Evolutionary conservation across 2,797 vertebrate species (phyloP), one percentile per base, ranked within the genome.

Genomic region (Scomberomorus guttatus): DNA sequence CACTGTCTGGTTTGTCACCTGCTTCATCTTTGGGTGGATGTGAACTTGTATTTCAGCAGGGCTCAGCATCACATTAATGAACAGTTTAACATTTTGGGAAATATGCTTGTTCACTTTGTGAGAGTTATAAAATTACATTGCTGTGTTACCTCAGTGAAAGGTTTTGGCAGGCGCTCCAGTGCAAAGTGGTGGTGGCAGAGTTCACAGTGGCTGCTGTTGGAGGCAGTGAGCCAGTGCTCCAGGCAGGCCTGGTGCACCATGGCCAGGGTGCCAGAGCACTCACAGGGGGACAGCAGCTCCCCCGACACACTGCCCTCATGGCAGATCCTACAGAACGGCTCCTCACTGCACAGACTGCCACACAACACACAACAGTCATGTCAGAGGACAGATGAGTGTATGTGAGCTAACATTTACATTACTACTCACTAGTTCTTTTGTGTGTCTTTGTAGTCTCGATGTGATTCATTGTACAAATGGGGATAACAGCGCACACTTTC

Each of bases 271-370:
- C 94, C 94, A 0, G 89, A 77, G 82, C 95, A 95, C 67, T 92
- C 54, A 1, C 95, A 95, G 9, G 93, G 94, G 17, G 93, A 94
- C 50, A 95, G 81, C 59, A 95, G 90, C 72, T 93, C 89, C 22
- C 85, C 94, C 0, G 59, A 72, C 0, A 48, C 17, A 1, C 14
- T 1, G 51, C 64, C 91, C 63, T 95, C 94, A 18, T 95, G 94
- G 78, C 95, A 95, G 87, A 95, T 95, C 77, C 94, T 90, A 27
- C 94, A 95, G 79, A 95, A 93, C 0, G 65, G 81, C 55, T 94
- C 93, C 51, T 95, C 93, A 0, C 84, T 86, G 83, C 65, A 75
- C 32, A 87, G 32, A 57, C 66, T 62, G 54, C 34, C 44, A 68
- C 13, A 75, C 10, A 34, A 42, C 17, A 78, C 46, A 89, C 17